Base-by-base conservation (phyloP, 2,888 invertebrate genomes). In the Augochlorella aurata region DNA sequence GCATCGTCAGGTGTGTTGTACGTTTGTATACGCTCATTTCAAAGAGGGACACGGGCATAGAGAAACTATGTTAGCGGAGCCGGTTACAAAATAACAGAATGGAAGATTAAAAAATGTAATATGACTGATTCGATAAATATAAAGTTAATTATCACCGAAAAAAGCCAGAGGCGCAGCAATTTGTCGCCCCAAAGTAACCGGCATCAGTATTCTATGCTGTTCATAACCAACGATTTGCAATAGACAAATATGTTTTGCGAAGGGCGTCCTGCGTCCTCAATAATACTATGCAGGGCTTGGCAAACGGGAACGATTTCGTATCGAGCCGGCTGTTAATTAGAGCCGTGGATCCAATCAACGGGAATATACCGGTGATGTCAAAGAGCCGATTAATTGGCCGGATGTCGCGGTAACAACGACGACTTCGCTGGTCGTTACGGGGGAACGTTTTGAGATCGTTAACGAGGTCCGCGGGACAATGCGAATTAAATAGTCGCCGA, bases 361-460 rank as follows among this genome's bases (percentile, higher is more conserved):
- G 44, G 29, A 21, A 65, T 65, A 44, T 47, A 10, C 12, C 52
- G 49, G 49, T 72, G 73, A 80, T 63, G 74, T 74, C 58, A 49
- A 79, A 71, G 54, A 45, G n/a, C 45, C 65, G 18, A 67, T 72
- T 80, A 80, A 80, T 80, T 72, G 67, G 29, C 29, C 67, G 79
- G 61, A 79, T 74, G 45, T 80, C 63, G 68, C 65, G 29, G 24
- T 24, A n/a, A 45, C 63, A 49, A 52, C 63, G 72, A 49, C 54
- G n/a, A 73, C 18, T 45, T 52, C 52, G 38, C 14, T n/a, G 45
- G 8, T 74, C 65, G 44, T 82, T 52, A 77, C 76, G 21, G 29
- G 18, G n/a, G 29, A 47, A 66, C 81, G 24, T 73, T 73, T 45
- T 50, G 66, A 45, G 74, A 71, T 52, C 74, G 50, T 81, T 70